Percentiles rank a stretch among this genome's conserved stretches.
These are phyloP conservation scores for Xiphias gladius DNA, from an alignment of 2,113 vertebrate species.

Conservation along the genomic window DNA sequence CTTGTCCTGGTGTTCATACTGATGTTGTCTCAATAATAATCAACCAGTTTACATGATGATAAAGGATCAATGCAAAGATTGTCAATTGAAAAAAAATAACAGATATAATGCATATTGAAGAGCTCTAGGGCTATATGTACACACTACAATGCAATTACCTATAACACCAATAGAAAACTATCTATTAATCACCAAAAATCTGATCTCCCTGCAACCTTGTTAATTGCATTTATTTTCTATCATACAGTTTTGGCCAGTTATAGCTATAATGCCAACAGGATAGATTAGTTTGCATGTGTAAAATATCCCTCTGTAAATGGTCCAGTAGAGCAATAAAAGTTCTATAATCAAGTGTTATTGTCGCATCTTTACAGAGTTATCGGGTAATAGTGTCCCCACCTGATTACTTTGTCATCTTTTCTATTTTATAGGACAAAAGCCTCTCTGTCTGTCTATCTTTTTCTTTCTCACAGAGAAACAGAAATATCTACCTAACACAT, in stretches of 20 bases:
- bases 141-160: too few relatives aligned
- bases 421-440: slow-evolving; percentile 17
- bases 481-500: slow-evolving; percentile 10
- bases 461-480: not conserved
- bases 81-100: not conserved
- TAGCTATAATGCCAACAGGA: slow-evolving; percentile 9
- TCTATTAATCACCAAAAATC: not conserved
- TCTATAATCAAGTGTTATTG: slow-evolving; percentile 46
- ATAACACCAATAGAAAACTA: too few relatives aligned
- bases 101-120: too few relatives aligned
- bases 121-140: too few relatives aligned
- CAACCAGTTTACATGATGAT: not conserved
- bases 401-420: slow-evolving; percentile 35
- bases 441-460: not conserved
- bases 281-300: slow-evolving; percentile 41
- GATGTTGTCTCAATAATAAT: not conserved
- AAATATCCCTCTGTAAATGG: slow-evolving; percentile 26
- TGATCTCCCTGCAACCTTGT: not conserved
- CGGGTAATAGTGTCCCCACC: slow-evolving; percentile 23
- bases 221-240: slow-evolving; percentile 37
- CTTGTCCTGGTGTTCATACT: not conserved
- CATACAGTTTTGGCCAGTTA: not conserved
- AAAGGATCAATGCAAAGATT: not conserved
- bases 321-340: slow-evolving; percentile 29
- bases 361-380: slow-evolving; percentile 40